A percentile compares a stretch with the other conserved stretches of the same genome.
Evolutionary conservation across 2,113 vertebrate genomes (phyloP).

Genomic region (Ovibos moschatus): DNA sequence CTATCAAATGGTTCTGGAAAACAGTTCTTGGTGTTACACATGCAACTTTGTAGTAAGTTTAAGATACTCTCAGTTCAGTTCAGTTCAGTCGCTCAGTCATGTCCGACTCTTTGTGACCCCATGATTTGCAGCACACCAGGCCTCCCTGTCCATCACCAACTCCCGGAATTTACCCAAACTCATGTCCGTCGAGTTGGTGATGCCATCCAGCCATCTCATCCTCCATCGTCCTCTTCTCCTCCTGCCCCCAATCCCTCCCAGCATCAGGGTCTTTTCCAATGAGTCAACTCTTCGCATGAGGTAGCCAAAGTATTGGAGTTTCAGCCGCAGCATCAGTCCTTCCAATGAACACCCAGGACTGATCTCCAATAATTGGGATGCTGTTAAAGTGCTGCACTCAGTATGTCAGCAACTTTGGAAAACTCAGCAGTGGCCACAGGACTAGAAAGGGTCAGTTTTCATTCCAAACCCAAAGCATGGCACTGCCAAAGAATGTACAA

Average conservation of each 20-base stretch:
- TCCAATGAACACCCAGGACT: too few species aligned
- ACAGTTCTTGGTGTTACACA: neutral
- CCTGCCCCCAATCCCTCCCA: too few species aligned
- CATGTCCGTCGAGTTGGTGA: accelerated
- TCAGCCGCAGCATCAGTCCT: too few species aligned
- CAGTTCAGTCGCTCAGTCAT: too few species aligned
- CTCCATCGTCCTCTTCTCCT: too few species aligned
- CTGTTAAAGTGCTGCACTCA: neutral
- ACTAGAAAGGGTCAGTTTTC: neutral
- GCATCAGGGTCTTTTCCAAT: too few species aligned
- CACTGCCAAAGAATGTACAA: neutral
- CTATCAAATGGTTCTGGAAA: neutral
- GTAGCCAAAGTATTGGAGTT: too few species aligned
- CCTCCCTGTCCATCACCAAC: too few species aligned
- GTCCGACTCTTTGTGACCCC: accelerated
- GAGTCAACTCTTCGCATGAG: too few species aligned
- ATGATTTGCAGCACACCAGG: too few species aligned
- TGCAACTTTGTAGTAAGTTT: neutral
- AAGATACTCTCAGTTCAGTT: neutral
- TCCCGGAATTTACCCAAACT: too few species aligned
- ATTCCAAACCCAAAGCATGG: neutral
- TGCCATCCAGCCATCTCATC: too few species aligned
- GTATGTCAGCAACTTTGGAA: neutral
- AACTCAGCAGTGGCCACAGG: neutral
- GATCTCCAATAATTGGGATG: neutral